Conservation (phyloP, 2,888 invertebrate genomes). For the Meiosimyza decipiens region DNA sequence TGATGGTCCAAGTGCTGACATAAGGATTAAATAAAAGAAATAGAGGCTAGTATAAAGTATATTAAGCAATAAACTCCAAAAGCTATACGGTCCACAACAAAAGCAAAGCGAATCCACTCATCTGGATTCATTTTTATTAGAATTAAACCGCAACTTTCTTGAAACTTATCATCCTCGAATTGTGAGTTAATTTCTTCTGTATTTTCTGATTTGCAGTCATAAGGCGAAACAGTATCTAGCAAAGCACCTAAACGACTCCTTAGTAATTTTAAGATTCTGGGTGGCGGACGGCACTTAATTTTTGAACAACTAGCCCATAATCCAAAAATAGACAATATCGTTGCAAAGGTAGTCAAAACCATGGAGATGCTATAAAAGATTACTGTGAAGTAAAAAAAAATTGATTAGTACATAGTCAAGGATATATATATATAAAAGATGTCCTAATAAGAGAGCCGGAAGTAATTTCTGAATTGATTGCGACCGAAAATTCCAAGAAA, state of each 20-base stretch:
- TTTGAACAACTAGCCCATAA: constrained; percentile 52
- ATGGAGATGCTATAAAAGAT: constrained; percentile 69
- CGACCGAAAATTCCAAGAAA: too few relatives aligned
- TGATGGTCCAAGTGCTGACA: too few relatives aligned
- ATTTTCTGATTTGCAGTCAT: constrained; percentile 34
- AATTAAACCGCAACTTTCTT: constrained; percentile 49
- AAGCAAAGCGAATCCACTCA: constrained; percentile 50
- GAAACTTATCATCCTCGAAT: constrained; percentile 48
- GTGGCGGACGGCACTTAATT: constrained; percentile 45
- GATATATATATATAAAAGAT: too few relatives aligned
- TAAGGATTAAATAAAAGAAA: constrained; percentile 40
- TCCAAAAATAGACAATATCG: constrained; percentile 68
- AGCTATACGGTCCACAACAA: constrained; percentile 46
- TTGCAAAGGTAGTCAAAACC: constrained; percentile 68
- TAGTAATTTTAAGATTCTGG: constrained; percentile 41
- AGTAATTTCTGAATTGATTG: too few relatives aligned
- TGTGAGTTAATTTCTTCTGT: constrained; percentile 41
- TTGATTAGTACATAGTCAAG: too few relatives aligned
- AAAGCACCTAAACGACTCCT: constrained; percentile 43
- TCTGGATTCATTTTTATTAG: constrained; percentile 40
- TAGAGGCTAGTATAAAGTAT: constrained; percentile 41
- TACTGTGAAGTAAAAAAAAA: constrained; percentile 59
- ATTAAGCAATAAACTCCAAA: constrained; percentile 42
- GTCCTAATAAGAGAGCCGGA: too few relatives aligned
- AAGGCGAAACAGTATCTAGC: constrained; percentile 21